A percentile compares a stretch with the other conserved stretches of the same genome.
Conservation (phyloP, 2,113 vertebrate genomes). For the Parotia lawesii region DNA sequence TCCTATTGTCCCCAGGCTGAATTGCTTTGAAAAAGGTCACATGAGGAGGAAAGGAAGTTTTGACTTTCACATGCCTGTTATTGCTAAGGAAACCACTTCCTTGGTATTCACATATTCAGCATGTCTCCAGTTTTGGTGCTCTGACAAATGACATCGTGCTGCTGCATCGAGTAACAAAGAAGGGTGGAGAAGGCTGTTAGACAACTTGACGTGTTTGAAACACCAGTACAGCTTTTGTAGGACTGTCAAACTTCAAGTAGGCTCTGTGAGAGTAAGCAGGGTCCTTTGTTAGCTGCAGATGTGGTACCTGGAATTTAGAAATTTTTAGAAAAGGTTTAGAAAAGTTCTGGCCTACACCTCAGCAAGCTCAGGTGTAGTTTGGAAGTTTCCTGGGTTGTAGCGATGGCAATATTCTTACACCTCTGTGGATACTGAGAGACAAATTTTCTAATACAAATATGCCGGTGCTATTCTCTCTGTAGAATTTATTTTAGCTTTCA, state of each 20-base stretch:
- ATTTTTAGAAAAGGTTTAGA: background rate
- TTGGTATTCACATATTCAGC: conserved; percentile 73
- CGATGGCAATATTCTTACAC: background rate
- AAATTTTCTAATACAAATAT: background rate
- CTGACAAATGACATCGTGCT: conserved; percentile 64
- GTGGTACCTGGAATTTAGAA: conserved; percentile 19
- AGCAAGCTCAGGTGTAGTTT: background rate
- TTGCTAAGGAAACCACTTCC: conserved; percentile 80
- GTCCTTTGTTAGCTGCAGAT: background rate
- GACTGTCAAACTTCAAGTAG: background rate
- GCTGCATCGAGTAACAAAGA: conserved; percentile 57
- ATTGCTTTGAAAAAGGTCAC: conserved; percentile 77
- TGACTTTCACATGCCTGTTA: conserved; percentile 80
- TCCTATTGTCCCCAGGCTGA: conserved; percentile 72
- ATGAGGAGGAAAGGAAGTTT: conserved; percentile 79
- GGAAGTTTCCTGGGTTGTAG: background rate
- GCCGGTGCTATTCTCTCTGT: background rate
- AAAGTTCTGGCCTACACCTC: conserved; percentile 7
- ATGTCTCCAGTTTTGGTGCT: conserved; percentile 63
- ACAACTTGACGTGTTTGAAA: conserved; percentile 20
- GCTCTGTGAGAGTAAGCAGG: background rate
- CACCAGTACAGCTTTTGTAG: conserved; percentile 1
- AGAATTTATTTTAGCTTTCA: background rate
- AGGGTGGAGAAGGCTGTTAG: conserved; percentile 50
- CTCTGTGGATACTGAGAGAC: background rate